These are phyloP conservation scores for Coelopa frigida DNA, from an alignment of 1,140 invertebrate genomes.

Conservation along the genomic window DNA sequence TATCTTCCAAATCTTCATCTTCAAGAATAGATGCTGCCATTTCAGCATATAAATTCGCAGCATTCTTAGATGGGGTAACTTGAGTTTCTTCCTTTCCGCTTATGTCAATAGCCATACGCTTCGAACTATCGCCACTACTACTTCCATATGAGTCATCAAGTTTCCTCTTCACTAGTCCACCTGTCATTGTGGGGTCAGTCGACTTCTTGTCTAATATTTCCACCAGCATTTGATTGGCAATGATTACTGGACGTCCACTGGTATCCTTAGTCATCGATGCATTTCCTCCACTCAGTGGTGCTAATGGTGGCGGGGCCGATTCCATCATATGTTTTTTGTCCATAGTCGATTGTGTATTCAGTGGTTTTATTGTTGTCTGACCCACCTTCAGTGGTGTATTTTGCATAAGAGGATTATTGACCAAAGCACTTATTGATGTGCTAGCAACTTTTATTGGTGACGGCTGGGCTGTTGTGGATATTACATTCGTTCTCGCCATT, in stretches of 20 bases:
- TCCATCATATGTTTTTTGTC: slow-evolving; percentile 34
- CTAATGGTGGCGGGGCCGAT: slow-evolving; percentile 48
- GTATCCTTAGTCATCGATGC: slow-evolving; percentile 46
- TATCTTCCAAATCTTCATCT: slow-evolving; percentile 58
- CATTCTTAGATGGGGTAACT: slow-evolving; percentile 58
- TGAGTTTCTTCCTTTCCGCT: slow-evolving; percentile 36
- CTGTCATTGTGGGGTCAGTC: slow-evolving; percentile 16
- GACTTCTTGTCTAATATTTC: slow-evolving; percentile 58
- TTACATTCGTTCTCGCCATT: slow-evolving; percentile 50
- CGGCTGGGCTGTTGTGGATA: slow-evolving; percentile 14
- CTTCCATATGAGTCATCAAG: slow-evolving; percentile 52
- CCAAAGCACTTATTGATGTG: slow-evolving; percentile 40
- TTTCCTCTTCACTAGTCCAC: slow-evolving; percentile 41
- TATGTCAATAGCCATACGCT: slow-evolving; percentile 29
- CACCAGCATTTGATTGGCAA: slow-evolving; percentile 47
- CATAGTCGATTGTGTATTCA: slow-evolving; percentile 20
- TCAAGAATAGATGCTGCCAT: slow-evolving; percentile 63
- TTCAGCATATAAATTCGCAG: slow-evolving; percentile 62
- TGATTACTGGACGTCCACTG: slow-evolving; percentile 46
- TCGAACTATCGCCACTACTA: slow-evolving; percentile 23
- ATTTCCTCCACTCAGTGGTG: slow-evolving; percentile 44
- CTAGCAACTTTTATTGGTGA: slow-evolving; percentile 38
- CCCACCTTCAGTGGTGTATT: slow-evolving; percentile 42
- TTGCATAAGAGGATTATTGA: slow-evolving; percentile 47
- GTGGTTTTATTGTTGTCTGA: slow-evolving; percentile 41